phyloP scores from a whole-genome alignment of 2,113 vertebrate species.

The Vulpes ferrilata region DNA sequence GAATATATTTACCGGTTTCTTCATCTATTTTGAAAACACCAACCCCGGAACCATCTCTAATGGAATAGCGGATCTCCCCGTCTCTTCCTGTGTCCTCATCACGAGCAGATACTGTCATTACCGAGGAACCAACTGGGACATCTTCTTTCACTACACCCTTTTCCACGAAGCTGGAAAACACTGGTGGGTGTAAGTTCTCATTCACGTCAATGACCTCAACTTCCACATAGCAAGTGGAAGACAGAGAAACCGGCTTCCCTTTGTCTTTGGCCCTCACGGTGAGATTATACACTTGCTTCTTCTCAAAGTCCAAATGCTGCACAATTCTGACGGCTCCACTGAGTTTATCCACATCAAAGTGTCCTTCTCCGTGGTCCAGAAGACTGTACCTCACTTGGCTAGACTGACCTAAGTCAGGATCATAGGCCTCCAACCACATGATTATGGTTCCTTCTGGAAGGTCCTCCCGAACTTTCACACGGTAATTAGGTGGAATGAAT shows the following conservation, averaged over 20 bases:
- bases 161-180: slow-evolving; percentile 94
- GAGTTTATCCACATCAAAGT: slow-evolving; percentile 97
- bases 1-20: slow-evolving; percentile 93
- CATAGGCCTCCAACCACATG: slow-evolving; percentile 96
- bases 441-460: slow-evolving; percentile 95
- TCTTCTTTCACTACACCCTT: slow-evolving; percentile 96
- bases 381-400: slow-evolving; percentile 97
- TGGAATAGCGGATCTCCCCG: slow-evolving; percentile 96
- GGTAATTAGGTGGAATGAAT: slow-evolving; percentile 96
- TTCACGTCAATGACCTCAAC: slow-evolving; percentile 97
- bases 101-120: slow-evolving; percentile 94
- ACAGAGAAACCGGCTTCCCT: slow-evolving; percentile 95
- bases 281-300: slow-evolving; percentile 95
- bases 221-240: slow-evolving; percentile 95
- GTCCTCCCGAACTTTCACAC: slow-evolving; percentile 96
- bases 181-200: slow-evolving; percentile 94
- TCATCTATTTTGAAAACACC: slow-evolving; percentile 97
- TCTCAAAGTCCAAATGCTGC: slow-evolving; percentile 96
- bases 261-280: slow-evolving; percentile 97
- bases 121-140: slow-evolving; percentile 91
- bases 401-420: slow-evolving; percentile 95
- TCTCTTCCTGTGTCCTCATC: slow-evolving; percentile 95
- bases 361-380: slow-evolving; percentile 93
- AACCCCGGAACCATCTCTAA: slow-evolving; percentile 96
- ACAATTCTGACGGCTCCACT: slow-evolving; percentile 95